A percentile compares a stretch with the other conserved stretches of the same genome.
Evolutionary conservation across 2,888 invertebrate species (phyloP).

Genomic region (Luffia ferchaultella): DNA sequence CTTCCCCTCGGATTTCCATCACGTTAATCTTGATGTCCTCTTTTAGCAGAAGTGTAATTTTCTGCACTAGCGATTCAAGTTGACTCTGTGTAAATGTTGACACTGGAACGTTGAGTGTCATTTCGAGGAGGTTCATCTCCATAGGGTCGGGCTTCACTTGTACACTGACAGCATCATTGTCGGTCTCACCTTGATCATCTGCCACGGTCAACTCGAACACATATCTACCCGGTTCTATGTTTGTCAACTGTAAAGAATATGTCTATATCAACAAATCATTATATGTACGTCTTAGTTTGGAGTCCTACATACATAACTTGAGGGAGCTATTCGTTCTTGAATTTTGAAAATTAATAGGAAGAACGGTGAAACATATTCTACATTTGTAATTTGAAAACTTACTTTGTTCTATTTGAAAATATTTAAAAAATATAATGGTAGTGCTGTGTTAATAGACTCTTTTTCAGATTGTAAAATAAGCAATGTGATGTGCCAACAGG

Average conservation of each 20-base stretch:
- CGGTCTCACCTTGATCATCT: constrained; percentile 87
- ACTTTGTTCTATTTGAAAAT: too few relatives aligned
- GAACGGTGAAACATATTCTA: too few relatives aligned
- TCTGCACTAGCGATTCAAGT: constrained; percentile 79
- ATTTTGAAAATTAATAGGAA: too few relatives aligned
- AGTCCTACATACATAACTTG: too few relatives aligned
- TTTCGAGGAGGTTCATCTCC: constrained; percentile 78
- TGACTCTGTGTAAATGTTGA: constrained; percentile 62
- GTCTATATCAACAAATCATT: neutral
- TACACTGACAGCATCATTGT: constrained; percentile 84
- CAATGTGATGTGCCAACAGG: too few relatives aligned
- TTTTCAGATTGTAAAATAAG: too few relatives aligned
- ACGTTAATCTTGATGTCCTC: constrained; percentile 74
- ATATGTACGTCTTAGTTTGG: too few relatives aligned
- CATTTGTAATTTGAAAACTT: too few relatives aligned
- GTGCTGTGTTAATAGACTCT: too few relatives aligned
- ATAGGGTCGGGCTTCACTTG: constrained; percentile 82
- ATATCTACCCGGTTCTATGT: constrained; percentile 87
- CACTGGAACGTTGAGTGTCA: constrained; percentile 81
- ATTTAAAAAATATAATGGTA: too few relatives aligned
- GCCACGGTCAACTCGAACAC: constrained; percentile 88
- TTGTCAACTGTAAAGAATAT: constrained; percentile 68
- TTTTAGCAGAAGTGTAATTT: constrained; percentile 79
- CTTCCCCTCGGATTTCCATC: constrained; percentile 64
- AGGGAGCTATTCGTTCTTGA: too few relatives aligned